Evolutionary conservation across 2,888 invertebrate genomes (phyloP).

Genomic region (Calliopum simillimum): DNA sequence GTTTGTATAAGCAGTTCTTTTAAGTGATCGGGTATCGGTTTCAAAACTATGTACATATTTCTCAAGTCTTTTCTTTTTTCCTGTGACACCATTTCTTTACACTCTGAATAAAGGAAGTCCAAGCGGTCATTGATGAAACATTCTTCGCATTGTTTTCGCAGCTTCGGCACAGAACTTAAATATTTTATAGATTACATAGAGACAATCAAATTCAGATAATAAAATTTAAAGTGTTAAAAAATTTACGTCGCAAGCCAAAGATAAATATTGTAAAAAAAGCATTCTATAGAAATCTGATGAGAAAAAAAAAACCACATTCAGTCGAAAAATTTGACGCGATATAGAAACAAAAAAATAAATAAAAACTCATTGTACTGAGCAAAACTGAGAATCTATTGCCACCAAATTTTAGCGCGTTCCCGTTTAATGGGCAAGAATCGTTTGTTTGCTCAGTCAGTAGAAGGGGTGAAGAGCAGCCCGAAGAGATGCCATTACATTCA

Average conservation of each 20-base stretch:
- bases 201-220: not conserved
- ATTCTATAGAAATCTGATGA: no score
- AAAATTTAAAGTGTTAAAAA: not conserved
- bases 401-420: no score
- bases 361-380: no score
- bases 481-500: no score
- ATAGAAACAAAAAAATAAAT: no score
- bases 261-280: no score
- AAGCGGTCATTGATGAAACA: constrained; percentile 71
- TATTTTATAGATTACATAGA: not conserved
- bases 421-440: no score
- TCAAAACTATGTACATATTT: constrained; percentile 90
- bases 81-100: constrained; percentile 77
- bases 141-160: constrained; percentile 73
- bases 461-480: no score
- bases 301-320: no score
- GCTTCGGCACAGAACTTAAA: constrained; percentile 65
- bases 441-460: no score
- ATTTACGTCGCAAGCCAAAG: not conserved
- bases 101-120: constrained; percentile 69
- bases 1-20: constrained; percentile 72
- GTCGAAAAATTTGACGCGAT: no score
- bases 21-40: constrained; percentile 82
- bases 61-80: constrained; percentile 86
- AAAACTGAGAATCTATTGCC: no score